Evolutionary conservation across 2,888 invertebrate species (phyloP).

Genomic region (Xanthia icteritia): DNA sequence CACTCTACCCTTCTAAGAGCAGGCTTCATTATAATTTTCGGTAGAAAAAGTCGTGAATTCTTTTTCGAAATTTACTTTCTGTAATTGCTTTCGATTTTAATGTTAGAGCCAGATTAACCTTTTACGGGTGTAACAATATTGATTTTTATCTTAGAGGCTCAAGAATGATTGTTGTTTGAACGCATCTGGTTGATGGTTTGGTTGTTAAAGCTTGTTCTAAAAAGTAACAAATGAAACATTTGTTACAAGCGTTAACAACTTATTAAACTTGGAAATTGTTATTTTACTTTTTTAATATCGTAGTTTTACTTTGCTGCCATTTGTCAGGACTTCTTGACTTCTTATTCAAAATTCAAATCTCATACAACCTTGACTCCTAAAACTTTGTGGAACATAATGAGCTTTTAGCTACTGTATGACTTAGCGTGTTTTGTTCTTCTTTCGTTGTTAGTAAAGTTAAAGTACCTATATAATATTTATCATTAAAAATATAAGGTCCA

Average conservation of each 20-base stretch:
- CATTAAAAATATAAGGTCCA: constrained; percentile 31
- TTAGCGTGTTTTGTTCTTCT: constrained; percentile 28
- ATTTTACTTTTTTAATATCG: constrained; percentile 16
- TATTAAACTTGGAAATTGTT: constrained; percentile 10
- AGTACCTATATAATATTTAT: constrained; percentile 28
- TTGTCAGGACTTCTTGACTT: constrained; percentile 1
- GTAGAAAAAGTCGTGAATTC: constrained; percentile 46
- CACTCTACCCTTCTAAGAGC: constrained; percentile 68
- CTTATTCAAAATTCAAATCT: constrained; percentile 19
- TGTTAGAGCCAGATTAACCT: constrained; percentile 44
- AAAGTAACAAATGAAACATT: constrained; percentile 24
- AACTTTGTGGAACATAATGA: constrained; percentile 23
- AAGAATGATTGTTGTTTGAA: constrained; percentile 24
- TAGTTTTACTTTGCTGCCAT: constrained; percentile 12
- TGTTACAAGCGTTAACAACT: too few species aligned
- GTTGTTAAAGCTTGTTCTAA: constrained; percentile 25
- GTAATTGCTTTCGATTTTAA: constrained; percentile 63
- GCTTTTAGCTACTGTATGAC: constrained; percentile 10
- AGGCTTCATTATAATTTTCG: constrained; percentile 60
- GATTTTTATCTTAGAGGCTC: constrained; percentile 25
- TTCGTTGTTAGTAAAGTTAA: constrained; percentile 13
- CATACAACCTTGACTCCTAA: constrained; percentile 15
- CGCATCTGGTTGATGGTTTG: constrained; percentile 4
- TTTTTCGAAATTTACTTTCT: constrained; percentile 49
- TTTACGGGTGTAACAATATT: constrained; percentile 22